Evolutionary conservation across 2,113 vertebrate genomes (phyloP).

Genomic region (Ornithorhynchus anatinus): DNA sequence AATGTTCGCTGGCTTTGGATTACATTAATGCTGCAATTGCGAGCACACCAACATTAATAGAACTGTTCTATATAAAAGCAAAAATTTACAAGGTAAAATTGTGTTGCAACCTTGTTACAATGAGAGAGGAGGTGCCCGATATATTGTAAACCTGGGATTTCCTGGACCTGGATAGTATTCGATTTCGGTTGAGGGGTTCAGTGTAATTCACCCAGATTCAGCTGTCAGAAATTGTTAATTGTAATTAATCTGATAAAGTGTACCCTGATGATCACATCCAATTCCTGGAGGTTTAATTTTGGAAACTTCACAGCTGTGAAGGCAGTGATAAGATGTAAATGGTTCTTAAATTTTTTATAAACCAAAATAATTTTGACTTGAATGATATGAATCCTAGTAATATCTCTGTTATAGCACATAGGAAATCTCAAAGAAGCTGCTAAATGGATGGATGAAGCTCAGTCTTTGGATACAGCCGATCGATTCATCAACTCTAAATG

Average conservation of each 20-base stretch:
- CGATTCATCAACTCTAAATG: slow-evolving; percentile 81
- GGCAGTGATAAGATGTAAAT: neutral
- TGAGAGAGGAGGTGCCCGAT: neutral
- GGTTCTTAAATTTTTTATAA: neutral
- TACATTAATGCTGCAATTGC: slow-evolving; percentile 78
- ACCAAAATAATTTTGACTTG: neutral
- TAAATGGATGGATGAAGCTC: slow-evolving; percentile 82
- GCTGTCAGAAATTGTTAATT: neutral
- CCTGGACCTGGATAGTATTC: neutral
- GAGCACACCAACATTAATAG: slow-evolving; percentile 80
- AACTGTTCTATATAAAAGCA: slow-evolving; percentile 80
- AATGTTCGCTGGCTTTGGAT: slow-evolving; percentile 77
- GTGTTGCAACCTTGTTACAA: slow-evolving; percentile 1
- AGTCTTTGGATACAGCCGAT: slow-evolving; percentile 79
- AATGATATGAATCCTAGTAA: neutral
- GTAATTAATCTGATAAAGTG: slow-evolving; percentile 7
- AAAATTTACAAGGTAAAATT: slow-evolving; percentile 80
- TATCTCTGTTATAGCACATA: slow-evolving; percentile 67
- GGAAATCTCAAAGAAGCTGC: slow-evolving; percentile 78
- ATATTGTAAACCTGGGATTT: neutral
- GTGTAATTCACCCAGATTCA: neutral
- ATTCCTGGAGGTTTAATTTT: neutral
- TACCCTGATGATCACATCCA: no score
- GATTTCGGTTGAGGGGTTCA: neutral
- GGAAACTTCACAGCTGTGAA: neutral